These are phyloP conservation scores for Orbicella faveolata DNA, from an alignment of 64 coral and sea anemone species.

Conservation along the genomic window DNA sequence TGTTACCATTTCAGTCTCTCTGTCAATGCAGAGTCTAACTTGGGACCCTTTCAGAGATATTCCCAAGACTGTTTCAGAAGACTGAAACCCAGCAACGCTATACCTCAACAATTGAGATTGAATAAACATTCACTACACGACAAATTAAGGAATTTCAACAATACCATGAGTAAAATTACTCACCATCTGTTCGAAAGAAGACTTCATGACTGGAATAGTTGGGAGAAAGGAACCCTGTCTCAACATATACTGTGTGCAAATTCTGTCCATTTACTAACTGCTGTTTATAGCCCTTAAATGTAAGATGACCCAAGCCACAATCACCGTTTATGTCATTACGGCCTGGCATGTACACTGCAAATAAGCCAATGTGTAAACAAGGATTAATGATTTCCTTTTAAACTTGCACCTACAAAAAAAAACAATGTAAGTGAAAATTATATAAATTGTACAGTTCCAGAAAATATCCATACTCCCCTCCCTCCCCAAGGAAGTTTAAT, in stretches of 20 bases:
- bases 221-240: conserved; percentile 76
- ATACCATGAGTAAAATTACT: neutral
- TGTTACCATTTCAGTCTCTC: too few species aligned
- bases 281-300: conserved; percentile 80
- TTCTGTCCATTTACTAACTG: conserved; percentile 61
- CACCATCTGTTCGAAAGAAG: conserved; percentile 86
- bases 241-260: conserved; percentile 62
- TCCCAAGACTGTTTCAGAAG: too few species aligned
- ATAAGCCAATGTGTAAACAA: neutral
- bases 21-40: too few species aligned
- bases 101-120: too few species aligned
- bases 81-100: too few species aligned
- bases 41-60: too few species aligned
- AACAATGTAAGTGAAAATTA: too few species aligned
- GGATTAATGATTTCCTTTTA: neutral
- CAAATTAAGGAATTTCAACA: too few species aligned
- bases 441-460: neutral
- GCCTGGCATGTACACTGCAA: conserved; percentile 60
- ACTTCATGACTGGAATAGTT: conserved; percentile 56
- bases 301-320: conserved; percentile 79
- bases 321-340: conserved; percentile 74
- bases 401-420: too few species aligned
- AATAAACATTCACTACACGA: too few species aligned
- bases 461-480: too few species aligned
- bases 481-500: too few species aligned